Evolutionary conservation across 2,113 vertebrate genomes (phyloP), one percentile per base, ranked within the genome.

Genomic region (Nettapus auritus): DNA sequence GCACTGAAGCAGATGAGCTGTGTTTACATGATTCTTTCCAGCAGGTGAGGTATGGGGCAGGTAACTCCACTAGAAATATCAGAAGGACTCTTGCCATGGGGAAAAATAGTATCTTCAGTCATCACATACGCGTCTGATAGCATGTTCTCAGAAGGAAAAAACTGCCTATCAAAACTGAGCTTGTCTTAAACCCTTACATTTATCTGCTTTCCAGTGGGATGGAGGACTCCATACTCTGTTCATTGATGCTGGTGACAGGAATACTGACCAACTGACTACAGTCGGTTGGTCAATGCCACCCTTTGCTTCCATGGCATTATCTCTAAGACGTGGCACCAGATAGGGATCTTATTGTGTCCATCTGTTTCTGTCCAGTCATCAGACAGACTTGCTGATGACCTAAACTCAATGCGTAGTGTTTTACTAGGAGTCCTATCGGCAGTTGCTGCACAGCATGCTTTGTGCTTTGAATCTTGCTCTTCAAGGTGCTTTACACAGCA

Each of bases 11-110:
- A 64, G 52, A 62, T 3, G 34, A 69, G 36, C 79, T 2, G 9
- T 6, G 50, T 55, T 48, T 28, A 15, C 1, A 0, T 31, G 57
- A 6, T 6, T 18, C 7, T 0, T 21, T 22, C 5, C 71, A 62
- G 48, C 36, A 86, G 69, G 46, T 68, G 78, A 83, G 46, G 3
- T 63, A 69, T 55, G 57, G 25, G 67, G 71, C 57, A 53, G 70
- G 28, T 8, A 25, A 14, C 40, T 46, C 18, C 16, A 9, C 9
- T n/a, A 44, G 68, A 53, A 55, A 3, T 26, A 53, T 2, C 20
- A 15, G 62, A 21, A 4, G 12, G n/a, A 55, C 17, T 25, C 44
- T 36, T 28, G 44, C 25, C 56, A 46, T 20, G n/a, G 79, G 21
- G 77, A 1, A 33, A 70, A 75, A 40, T 18, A n/a, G 21, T 29